Evolutionary conservation across 2,888 invertebrate genomes (phyloP).

Genomic region (Galeopsomyia nigrocyanea): DNA sequence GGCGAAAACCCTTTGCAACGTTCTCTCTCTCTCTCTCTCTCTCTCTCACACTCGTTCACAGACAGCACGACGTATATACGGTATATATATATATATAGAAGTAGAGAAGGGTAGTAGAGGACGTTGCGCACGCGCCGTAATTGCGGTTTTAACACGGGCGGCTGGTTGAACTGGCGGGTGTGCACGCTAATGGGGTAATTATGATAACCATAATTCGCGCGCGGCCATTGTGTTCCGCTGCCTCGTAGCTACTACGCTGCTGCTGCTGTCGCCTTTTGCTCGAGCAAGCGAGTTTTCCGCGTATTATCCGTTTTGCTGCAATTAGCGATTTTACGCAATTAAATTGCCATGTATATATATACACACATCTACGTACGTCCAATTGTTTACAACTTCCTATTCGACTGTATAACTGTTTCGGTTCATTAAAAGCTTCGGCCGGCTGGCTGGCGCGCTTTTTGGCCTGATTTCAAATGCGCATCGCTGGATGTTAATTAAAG

Average conservation of each 20-base stretch:
- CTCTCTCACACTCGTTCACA: neutral
- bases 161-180: conserved; percentile 2
- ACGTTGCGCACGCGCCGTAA: conserved; percentile 32
- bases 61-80: neutral
- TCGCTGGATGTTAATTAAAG: conserved; percentile 36
- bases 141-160: conserved; percentile 48
- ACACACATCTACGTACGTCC: neutral
- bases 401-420: neutral
- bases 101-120: conserved; percentile 6
- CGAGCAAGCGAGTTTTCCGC: conserved; percentile 3
- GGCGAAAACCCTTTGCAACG: neutral
- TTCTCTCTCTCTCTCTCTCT: neutral
- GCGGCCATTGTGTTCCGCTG: neutral
- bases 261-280: conserved; percentile 3
- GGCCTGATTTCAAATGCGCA: conserved; percentile 4
- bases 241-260: neutral
- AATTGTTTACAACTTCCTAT: conserved; percentile 40
- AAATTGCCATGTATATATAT: conserved; percentile 21
- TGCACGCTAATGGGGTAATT: conserved; percentile 54
- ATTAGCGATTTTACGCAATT: conserved; percentile 45
- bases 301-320: conserved; percentile 35
- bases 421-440: conserved; percentile 27
- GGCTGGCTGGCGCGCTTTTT: conserved; percentile 17
- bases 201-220: conserved; percentile 52
- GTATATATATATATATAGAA: neutral